Percentiles rank a stretch among this genome's conserved stretches.
Evolutionary conservation across 2,113 vertebrate genomes (phyloP).

Genomic region (Nyctereutes procyonoides): DNA sequence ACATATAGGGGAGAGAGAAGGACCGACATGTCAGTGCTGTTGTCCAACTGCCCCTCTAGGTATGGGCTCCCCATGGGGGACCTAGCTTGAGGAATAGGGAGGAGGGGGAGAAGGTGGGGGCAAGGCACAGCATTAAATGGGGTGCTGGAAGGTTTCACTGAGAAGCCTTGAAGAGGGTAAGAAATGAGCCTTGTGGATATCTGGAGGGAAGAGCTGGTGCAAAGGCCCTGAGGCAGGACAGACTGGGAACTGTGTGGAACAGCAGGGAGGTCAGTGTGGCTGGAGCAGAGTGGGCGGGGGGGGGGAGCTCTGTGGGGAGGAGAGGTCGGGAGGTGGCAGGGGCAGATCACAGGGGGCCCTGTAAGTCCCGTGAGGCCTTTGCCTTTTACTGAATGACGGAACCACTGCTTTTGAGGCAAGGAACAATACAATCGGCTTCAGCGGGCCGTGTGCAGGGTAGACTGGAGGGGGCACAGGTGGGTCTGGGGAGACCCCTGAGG

Average conservation of each 20-base stretch:
- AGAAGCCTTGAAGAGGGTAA: neutral
- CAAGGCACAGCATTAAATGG: too few relatives aligned
- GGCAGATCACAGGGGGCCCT: neutral
- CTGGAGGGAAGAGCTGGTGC: neutral
- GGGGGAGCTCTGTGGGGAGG: too few relatives aligned
- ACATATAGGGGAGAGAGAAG: fast-evolving
- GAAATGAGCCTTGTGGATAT: neutral
- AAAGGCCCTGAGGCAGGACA: neutral
- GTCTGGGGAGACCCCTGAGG: neutral
- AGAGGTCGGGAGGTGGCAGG: neutral
- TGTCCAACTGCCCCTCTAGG: fast-evolving
- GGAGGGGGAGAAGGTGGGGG: fast-evolving
- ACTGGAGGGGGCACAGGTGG: fast-evolving
- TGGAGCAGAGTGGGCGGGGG: neutral
- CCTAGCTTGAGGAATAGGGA: neutral
- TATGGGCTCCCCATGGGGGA: neutral
- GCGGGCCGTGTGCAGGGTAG: neutral
- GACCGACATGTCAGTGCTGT: fast-evolving
- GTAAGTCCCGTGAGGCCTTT: neutral
- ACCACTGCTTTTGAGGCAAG: neutral
- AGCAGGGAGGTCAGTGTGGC: neutral
- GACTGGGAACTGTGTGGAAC: neutral
- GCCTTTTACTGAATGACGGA: neutral
- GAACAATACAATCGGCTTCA: fast-evolving
- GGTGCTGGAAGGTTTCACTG: neutral